These are phyloP conservation scores for Cuniculus paca DNA, from an alignment of 2,797 vertebrate species.

Conservation along the genomic window DNA sequence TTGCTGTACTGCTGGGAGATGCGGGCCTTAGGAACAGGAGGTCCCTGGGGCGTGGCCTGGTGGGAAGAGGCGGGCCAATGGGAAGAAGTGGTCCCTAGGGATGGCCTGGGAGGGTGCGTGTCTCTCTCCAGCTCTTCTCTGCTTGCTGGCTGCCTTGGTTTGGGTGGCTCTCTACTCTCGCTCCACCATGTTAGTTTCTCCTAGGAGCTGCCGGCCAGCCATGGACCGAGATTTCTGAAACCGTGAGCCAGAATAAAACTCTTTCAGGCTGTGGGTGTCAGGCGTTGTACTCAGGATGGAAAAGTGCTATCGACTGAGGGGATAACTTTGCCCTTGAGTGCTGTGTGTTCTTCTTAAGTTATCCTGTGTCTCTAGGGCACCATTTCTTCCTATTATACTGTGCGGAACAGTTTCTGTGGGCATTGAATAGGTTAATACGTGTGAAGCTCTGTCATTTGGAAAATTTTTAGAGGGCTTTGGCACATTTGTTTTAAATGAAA, in stretches of 20 bases:
- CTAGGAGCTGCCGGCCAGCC: background rate
- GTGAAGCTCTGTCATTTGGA: background rate
- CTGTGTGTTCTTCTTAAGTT: background rate
- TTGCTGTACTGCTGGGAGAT: background rate
- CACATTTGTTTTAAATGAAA: background rate
- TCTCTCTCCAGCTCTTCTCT: background rate
- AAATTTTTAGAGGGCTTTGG: background rate
- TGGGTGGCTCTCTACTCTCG: background rate
- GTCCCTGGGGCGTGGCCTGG: background rate
- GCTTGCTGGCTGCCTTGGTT: background rate
- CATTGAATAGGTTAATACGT: background rate
- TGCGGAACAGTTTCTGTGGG: background rate
- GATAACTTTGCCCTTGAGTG: no score
- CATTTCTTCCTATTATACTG: background rate
- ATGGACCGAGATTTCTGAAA: background rate
- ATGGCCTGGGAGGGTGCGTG: background rate
- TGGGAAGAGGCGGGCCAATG: background rate
- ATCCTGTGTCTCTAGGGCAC: background rate
- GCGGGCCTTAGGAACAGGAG: background rate
- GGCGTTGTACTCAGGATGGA: background rate
- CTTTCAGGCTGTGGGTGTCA: background rate
- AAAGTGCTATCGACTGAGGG: background rate
- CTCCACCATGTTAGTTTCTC: background rate
- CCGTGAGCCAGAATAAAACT: no score
- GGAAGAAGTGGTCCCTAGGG: background rate